These are phyloP conservation scores for Arion vulgaris DNA, from an alignment of 1,140 invertebrate species.

Conservation along the genomic window DNA sequence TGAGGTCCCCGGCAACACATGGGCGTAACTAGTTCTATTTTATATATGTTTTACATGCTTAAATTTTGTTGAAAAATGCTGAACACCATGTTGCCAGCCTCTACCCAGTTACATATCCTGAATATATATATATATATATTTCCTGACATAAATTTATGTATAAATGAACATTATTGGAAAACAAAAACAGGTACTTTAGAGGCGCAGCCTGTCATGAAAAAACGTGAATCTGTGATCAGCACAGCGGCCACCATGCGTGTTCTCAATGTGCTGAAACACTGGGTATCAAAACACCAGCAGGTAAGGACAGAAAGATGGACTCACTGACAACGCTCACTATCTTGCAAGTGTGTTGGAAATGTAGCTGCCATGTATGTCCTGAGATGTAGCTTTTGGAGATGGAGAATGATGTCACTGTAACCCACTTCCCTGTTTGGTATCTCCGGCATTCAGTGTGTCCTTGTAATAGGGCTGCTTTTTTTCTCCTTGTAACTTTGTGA, in stretches of 20 bases:
- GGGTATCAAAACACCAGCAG: constrained; percentile 80
- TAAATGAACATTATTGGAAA: constrained; percentile 21
- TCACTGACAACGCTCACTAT: background rate
- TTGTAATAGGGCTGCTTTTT: background rate
- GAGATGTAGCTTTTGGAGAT: background rate
- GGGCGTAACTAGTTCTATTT: too few species aligned
- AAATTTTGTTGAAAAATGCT: background rate
- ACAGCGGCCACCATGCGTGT: constrained; percentile 95
- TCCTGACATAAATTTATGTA: background rate
- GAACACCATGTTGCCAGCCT: too few species aligned
- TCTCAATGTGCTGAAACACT: constrained; percentile 88
- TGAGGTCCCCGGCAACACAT: too few species aligned
- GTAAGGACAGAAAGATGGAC: constrained; percentile 50
- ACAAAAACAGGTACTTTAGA: constrained; percentile 64
- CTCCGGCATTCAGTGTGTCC: background rate
- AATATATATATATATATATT: too few species aligned
- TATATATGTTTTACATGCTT: too few species aligned
- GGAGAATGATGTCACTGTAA: background rate
- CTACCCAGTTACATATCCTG: background rate
- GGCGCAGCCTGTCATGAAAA: constrained; percentile 69
- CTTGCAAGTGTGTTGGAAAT: background rate
- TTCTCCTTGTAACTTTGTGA: background rate
- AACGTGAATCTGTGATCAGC: constrained; percentile 89
- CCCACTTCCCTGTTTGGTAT: background rate
- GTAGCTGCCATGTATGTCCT: background rate